Conservation (phyloP, 2,888 invertebrate species). For the Dryobota labecula region DNA sequence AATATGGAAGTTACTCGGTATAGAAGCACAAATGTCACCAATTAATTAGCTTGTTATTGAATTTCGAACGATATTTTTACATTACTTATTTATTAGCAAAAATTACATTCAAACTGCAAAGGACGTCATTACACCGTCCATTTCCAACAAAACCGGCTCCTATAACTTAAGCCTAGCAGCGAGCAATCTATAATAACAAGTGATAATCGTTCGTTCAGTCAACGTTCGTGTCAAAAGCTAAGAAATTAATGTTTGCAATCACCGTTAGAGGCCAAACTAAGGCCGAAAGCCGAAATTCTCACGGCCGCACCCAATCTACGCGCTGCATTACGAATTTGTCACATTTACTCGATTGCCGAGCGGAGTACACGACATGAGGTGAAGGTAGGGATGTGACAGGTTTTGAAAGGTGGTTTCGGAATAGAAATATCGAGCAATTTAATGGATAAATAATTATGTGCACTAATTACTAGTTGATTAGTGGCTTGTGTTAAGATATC, state of each 20-base stretch:
- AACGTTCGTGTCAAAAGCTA: conserved; percentile 83
- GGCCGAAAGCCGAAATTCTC: conserved; percentile 76
- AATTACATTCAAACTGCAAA: conserved; percentile 1
- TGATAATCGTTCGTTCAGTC: conserved; percentile 76
- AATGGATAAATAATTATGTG: conserved; percentile 22
- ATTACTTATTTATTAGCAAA: not conserved
- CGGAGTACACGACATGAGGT: conserved; percentile 47
- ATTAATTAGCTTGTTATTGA: not conserved
- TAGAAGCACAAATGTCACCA: not conserved
- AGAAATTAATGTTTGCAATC: conserved; percentile 82
- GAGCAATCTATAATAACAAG: conserved; percentile 82
- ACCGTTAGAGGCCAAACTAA: conserved; percentile 78
- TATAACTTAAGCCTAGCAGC: conserved; percentile 51
- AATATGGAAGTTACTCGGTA: too few species aligned
- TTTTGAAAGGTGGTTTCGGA: conserved; percentile 31
- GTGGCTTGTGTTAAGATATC: not conserved
- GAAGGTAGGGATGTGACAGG: conserved; percentile 42
- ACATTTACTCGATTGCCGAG: conserved; percentile 65
- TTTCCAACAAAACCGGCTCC: conserved; percentile 50
- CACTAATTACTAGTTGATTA: conserved; percentile 24
- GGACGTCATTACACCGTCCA: not conserved
- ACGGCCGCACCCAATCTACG: conserved; percentile 79
- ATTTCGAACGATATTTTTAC: not conserved
- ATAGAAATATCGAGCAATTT: conserved; percentile 24
- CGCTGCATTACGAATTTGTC: conserved; percentile 84